Evolutionary conservation across 2,113 vertebrate species (phyloP).

Genomic region (Urocolius indicus): DNA sequence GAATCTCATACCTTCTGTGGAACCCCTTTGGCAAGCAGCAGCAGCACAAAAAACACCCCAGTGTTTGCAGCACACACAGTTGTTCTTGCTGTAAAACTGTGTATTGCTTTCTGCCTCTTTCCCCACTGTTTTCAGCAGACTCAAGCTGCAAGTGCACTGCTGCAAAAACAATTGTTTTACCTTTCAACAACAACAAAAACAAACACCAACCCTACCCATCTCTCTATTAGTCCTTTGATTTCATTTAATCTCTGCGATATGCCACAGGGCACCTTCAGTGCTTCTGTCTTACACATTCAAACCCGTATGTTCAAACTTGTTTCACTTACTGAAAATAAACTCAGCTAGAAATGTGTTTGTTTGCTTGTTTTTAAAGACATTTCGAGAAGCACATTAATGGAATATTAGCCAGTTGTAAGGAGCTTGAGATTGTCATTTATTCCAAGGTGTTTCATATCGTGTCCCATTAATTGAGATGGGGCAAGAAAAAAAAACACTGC

Average conservation of each 20-base stretch:
- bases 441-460: not conserved
- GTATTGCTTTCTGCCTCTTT: not conserved
- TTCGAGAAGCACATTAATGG: not conserved
- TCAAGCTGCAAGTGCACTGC: not conserved
- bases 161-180: not conserved
- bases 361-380: not conserved
- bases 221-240: not conserved
- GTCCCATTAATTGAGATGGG: not conserved
- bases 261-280: not conserved
- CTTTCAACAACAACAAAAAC: not conserved
- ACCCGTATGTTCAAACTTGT: not conserved
- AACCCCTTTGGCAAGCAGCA: not conserved
- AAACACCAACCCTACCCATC: not conserved
- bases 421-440: not conserved
- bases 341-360: not conserved
- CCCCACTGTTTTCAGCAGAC: not conserved
- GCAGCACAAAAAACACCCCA: not conserved
- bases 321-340: not conserved
- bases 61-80: too few species aligned
- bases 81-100: rapidly evolving
- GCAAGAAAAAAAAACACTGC: not conserved
- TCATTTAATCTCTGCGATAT: not conserved
- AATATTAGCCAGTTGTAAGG: not conserved
- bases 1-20: not conserved
- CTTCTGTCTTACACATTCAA: not conserved